Conservation (phyloP, 1,140 invertebrate genomes). For the Sminthurinus signatus region DNA sequence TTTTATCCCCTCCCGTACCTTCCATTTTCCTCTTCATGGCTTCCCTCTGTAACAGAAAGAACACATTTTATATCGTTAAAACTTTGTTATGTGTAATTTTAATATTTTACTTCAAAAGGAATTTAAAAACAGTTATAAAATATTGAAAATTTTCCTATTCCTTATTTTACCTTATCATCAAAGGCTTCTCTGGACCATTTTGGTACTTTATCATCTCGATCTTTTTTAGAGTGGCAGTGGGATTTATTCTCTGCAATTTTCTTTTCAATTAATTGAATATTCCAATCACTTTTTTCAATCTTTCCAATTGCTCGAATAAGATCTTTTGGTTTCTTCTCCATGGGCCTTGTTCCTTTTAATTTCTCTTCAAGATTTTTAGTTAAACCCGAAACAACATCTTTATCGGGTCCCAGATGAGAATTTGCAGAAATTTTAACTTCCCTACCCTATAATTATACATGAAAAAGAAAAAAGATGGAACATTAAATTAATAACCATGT, state of each 20-base stretch:
- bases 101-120: not conserved
- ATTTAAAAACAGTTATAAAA: conserved; percentile 1
- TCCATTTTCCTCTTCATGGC: conserved; percentile 70
- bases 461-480: too few relatives aligned
- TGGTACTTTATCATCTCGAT: conserved; percentile 70
- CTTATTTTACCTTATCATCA: conserved; percentile 47
- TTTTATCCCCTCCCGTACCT: conserved; percentile 44
- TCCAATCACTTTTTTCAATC: conserved; percentile 87
- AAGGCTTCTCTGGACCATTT: conserved; percentile 80
- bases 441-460: conserved; percentile 61
- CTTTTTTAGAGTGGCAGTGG: conserved; percentile 52
- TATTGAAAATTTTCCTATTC: not conserved
- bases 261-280: conserved; percentile 81
- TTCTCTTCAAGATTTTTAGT: conserved; percentile 63
- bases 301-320: conserved; percentile 77
- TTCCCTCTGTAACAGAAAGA: conserved; percentile 58
- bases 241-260: conserved; percentile 77
- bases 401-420: conserved; percentile 50
- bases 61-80: too few relatives aligned
- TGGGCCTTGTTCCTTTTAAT: conserved; percentile 50
- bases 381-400: conserved; percentile 60
- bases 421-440: conserved; percentile 51
- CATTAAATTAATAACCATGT: too few relatives aligned
- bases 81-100: not conserved
- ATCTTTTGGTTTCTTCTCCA: conserved; percentile 75